These are phyloP conservation scores for Strix uralensis DNA, from an alignment of 2,113 vertebrate species.

Conservation along the genomic window DNA sequence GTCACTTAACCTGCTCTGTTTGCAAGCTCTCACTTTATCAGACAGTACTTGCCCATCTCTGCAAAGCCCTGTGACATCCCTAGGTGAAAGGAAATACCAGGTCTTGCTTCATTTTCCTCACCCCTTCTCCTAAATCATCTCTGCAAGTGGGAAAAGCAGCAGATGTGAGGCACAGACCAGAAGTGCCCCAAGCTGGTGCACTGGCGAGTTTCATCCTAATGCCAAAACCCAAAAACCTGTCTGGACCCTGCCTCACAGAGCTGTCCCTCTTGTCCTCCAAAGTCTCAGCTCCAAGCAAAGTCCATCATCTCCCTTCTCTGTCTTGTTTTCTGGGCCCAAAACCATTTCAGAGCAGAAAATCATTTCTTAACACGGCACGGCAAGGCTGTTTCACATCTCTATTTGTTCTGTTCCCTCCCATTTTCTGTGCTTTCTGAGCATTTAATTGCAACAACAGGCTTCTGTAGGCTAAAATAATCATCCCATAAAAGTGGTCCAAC, in stretches of 20 bases:
- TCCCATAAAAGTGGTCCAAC: background rate
- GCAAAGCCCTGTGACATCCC: background rate
- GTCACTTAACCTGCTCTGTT: fast-evolving
- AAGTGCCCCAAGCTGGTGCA: fast-evolving
- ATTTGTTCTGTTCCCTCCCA: background rate
- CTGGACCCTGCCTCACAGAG: background rate
- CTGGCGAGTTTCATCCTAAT: background rate
- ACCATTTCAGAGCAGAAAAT: background rate
- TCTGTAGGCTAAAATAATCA: background rate
- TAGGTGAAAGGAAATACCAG: background rate
- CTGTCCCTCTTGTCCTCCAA: background rate
- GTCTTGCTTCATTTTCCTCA: background rate
- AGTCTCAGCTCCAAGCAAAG: background rate
- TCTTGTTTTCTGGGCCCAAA: background rate
- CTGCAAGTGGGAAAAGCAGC: background rate
- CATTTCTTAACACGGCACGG: background rate
- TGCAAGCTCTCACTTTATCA: background rate
- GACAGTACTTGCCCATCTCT: background rate
- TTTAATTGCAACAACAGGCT: background rate
- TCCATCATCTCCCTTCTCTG: background rate
- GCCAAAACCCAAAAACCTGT: background rate
- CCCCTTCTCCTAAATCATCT: background rate
- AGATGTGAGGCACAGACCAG: background rate
- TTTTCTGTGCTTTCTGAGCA: background rate
- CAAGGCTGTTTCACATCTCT: background rate